These are phyloP conservation scores for Apodemia zela DNA, from an alignment of 2,888 invertebrate species.

Conservation along the genomic window DNA sequence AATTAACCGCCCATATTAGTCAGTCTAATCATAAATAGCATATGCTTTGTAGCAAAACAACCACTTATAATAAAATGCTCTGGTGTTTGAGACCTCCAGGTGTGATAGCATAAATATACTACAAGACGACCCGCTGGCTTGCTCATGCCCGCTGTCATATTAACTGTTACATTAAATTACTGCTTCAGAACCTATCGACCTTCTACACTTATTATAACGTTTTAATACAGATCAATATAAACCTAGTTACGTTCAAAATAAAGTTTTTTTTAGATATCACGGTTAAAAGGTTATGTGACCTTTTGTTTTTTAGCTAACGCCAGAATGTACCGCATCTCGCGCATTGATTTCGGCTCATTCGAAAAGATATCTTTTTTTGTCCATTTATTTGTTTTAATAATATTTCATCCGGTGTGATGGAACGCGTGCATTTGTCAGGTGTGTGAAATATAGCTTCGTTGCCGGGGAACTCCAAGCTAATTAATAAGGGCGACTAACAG, in stretches of 20 bases:
- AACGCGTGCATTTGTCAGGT: conserved; percentile 76
- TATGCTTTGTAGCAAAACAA: conserved; percentile 43
- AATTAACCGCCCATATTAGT: conserved; percentile 76
- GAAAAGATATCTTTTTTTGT: conserved; percentile 72
- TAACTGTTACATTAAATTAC: conserved; percentile 81
- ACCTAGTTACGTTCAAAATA: conserved; percentile 34
- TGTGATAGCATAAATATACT: conserved; percentile 77
- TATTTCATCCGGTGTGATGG: conserved; percentile 78
- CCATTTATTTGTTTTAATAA: conserved; percentile 80
- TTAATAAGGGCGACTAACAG: conserved; percentile 54
- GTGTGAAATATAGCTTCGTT: conserved; percentile 67
- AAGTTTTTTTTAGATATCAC: background rate
- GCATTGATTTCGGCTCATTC: conserved; percentile 80
- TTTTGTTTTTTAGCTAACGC: conserved; percentile 39
- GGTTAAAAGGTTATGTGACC: conserved; percentile 15
- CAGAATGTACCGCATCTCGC: conserved; percentile 67
- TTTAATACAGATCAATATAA: conserved; percentile 35
- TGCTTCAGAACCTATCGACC: conserved; percentile 64
- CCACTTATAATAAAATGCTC: conserved; percentile 64
- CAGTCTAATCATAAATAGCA: conserved; percentile 59
- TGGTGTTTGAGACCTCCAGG: conserved; percentile 70
- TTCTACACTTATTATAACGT: conserved; percentile 59
- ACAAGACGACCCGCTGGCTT: conserved; percentile 75
- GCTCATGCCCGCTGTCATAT: conserved; percentile 78
- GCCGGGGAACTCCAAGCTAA: conserved; percentile 56